Conservation (phyloP, 2,888 invertebrate species). For the Glyphotaelius pellucidus region DNA sequence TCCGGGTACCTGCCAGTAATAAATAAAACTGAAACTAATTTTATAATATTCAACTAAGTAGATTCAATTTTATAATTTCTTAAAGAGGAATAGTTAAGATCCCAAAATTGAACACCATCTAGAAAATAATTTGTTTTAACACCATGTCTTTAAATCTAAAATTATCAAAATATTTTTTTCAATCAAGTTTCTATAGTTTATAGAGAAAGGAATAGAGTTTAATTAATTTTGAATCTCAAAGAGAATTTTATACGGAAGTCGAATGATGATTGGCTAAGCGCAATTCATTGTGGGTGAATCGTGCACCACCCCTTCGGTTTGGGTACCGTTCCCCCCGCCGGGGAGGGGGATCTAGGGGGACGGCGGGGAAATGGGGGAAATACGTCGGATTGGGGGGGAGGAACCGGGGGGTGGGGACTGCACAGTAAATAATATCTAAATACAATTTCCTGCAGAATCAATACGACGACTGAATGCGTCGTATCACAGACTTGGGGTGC, state of each 20-base stretch:
- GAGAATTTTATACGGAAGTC: constrained; percentile 27
- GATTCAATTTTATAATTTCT: no score
- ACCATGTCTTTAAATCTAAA: no score
- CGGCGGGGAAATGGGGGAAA: neutral
- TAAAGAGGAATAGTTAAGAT: no score
- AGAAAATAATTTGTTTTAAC: no score
- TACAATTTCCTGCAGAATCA: constrained; percentile 66
- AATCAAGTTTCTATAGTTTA: neutral
- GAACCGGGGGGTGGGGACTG: constrained; percentile 15
- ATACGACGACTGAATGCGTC: constrained; percentile 61
- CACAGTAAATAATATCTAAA: constrained; percentile 65
- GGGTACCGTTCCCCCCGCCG: neutral
- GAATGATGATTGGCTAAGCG: constrained; percentile 47
- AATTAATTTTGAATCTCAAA: constrained; percentile 25
- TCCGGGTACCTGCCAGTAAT: no score
- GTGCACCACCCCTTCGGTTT: constrained; percentile 18
- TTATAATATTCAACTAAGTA: no score
- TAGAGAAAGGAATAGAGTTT: neutral
- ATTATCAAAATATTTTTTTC: no score
- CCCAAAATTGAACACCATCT: no score
- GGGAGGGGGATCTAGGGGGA: neutral
- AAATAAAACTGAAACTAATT: no score
- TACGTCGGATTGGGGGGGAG: constrained; percentile 3
- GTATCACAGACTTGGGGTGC: constrained; percentile 38
- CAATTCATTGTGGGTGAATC: constrained; percentile 35